phyloP scores from a whole-genome alignment of 1,140 invertebrate species.

The Saxidomus purpurata region DNA sequence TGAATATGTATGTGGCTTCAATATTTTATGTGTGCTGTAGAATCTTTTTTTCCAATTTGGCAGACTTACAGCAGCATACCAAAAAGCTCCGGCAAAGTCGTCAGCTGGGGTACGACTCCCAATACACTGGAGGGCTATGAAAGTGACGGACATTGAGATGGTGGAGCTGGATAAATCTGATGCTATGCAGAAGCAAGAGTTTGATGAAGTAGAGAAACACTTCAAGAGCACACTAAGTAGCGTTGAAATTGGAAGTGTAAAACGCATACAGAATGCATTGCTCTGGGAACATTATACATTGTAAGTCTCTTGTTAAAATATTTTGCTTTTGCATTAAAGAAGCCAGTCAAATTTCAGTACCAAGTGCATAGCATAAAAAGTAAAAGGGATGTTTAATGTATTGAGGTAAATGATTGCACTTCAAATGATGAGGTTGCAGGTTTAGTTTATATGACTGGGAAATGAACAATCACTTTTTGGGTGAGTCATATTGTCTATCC shows the following conservation, averaged over 20 bases:
- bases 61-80: constrained; percentile 44
- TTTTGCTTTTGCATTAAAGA: neutral
- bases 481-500: no score
- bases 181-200: constrained; percentile 53
- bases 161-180: constrained; percentile 9
- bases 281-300: constrained; percentile 69
- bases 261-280: constrained; percentile 67
- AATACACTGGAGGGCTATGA: constrained; percentile 66
- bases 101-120: constrained; percentile 58
- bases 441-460: no score
- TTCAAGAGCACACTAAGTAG: constrained; percentile 58
- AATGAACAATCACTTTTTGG: no score
- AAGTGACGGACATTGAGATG: constrained; percentile 32
- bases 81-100: constrained; percentile 28
- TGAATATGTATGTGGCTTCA: no score
- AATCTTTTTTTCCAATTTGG: no score
- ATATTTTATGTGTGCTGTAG: no score
- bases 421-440: no score
- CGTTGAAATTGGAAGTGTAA: constrained; percentile 60
- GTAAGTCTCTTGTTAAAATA: no score
- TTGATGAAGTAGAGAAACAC: constrained; percentile 59
- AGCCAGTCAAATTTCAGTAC: no score
- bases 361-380: no score
- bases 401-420: no score
- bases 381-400: no score